Conservation (phyloP, 2,797 vertebrate genomes). For the Potorous gilbertii region DNA sequence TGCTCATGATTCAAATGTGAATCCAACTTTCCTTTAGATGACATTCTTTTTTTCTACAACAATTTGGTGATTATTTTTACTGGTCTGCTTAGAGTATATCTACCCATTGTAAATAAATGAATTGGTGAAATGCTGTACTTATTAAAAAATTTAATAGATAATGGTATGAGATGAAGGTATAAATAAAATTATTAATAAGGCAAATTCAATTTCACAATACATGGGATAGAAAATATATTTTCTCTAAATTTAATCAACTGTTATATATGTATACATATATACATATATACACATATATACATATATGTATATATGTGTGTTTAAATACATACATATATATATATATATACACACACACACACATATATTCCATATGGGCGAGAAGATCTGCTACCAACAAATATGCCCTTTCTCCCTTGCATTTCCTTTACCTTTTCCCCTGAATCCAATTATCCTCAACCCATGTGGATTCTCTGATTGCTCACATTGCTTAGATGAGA, state of each 20-base stretch:
- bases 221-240: background rate
- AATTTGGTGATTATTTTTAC: background rate
- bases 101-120: background rate
- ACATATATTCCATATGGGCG: no score
- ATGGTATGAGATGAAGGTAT: background rate
- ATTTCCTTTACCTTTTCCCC: no score
- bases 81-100: background rate
- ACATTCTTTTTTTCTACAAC: background rate
- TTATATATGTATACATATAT: no score
- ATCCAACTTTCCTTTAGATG: background rate
- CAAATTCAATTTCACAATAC: background rate
- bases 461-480: background rate
- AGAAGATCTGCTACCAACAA: no score
- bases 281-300: no score
- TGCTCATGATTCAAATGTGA: background rate
- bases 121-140: background rate
- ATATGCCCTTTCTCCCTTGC: no score
- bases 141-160: background rate
- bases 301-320: no score
- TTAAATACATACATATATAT: no score
- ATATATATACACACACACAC: rapidly evolving
- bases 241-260: background rate
- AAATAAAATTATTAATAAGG: background rate
- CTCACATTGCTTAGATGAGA: background rate
- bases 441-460: background rate